Evolutionary conservation across 2,888 invertebrate genomes (phyloP).

Genomic region (Dichetophora obliterata): DNA sequence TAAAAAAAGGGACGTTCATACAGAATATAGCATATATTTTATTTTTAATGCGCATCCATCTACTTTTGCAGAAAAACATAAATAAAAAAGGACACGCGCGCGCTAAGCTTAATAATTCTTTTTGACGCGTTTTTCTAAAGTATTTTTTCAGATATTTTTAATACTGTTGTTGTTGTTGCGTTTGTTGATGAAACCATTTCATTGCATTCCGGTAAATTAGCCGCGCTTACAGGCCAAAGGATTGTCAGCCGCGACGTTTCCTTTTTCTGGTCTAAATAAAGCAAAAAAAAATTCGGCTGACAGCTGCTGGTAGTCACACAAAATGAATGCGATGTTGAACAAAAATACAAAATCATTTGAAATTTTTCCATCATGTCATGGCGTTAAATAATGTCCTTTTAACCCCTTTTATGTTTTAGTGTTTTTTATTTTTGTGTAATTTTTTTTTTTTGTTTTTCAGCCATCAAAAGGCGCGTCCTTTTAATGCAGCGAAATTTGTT

Average conservation of each 20-base stretch:
- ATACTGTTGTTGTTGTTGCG: neutral
- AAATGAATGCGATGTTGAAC: neutral
- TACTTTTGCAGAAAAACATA: no score
- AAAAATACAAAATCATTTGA: slow-evolving; percentile 9
- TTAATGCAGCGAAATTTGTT: neutral
- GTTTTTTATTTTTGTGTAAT: no score
- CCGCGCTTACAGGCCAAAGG: no score
- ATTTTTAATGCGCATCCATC: no score
- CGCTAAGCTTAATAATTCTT: no score
- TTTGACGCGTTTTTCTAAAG: neutral
- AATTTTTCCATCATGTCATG: neutral
- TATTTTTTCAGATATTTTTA: neutral
- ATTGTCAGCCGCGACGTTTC: no score
- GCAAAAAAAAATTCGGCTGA: neutral
- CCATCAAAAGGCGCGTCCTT: neutral
- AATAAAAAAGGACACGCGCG: no score
- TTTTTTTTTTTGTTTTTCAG: neutral
- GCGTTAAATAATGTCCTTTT: neutral
- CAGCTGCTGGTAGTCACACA: slow-evolving; percentile 21
- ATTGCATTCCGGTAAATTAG: no score
- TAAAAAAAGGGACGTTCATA: no score
- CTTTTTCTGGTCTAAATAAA: no score
- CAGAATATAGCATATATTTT: no score
- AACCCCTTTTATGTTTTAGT: neutral
- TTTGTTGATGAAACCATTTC: neutral